phyloP scores from a whole-genome alignment of 2,888 invertebrate species.

The Choristoneura rosaceana region DNA sequence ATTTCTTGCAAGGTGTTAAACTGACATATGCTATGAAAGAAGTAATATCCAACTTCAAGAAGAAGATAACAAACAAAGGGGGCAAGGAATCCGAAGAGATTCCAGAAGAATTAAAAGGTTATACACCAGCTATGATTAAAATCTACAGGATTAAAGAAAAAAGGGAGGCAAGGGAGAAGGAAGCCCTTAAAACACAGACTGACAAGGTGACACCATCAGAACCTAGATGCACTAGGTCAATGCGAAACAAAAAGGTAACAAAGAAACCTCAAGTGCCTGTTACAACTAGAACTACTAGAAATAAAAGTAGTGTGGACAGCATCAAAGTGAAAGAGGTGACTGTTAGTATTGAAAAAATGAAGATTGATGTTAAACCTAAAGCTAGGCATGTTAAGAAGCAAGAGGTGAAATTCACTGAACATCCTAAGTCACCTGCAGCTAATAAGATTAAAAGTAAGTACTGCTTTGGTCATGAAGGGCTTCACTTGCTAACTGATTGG shows the following conservation, averaged over 20 bases:
- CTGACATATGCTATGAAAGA: slow-evolving; percentile 91
- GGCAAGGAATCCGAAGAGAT: slow-evolving; percentile 63
- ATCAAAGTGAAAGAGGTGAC: slow-evolving; percentile 35
- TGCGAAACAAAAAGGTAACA: slow-evolving; percentile 48
- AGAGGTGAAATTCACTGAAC: slow-evolving; percentile 53
- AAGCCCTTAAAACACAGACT: slow-evolving; percentile 59
- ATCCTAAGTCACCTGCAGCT: slow-evolving; percentile 45
- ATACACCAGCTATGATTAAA: slow-evolving; percentile 86
- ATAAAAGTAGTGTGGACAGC: slow-evolving; percentile 45
- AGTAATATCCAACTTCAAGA: slow-evolving; percentile 87
- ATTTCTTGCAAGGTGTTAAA: slow-evolving; percentile 80
- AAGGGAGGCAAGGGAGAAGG: slow-evolving; percentile 72
- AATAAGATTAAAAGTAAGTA: slow-evolving; percentile 56
- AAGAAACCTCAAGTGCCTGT: slow-evolving; percentile 22
- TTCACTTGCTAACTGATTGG: no score
- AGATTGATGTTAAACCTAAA: slow-evolving; percentile 14
- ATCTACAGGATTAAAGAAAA: slow-evolving; percentile 79
- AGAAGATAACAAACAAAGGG: slow-evolving; percentile 72
- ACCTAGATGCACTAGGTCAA: slow-evolving; percentile 64
- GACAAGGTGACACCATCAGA: slow-evolving; percentile 48
- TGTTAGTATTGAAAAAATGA: slow-evolving; percentile 28
- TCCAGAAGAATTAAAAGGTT: slow-evolving; percentile 65
- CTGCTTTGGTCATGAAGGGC: neutral
- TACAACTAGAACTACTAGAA: slow-evolving; percentile 25
- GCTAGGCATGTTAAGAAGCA: slow-evolving; percentile 48